phyloP scores from a whole-genome alignment of 2,797 vertebrate genomes.

The Rhinoraja longicauda region DNA sequence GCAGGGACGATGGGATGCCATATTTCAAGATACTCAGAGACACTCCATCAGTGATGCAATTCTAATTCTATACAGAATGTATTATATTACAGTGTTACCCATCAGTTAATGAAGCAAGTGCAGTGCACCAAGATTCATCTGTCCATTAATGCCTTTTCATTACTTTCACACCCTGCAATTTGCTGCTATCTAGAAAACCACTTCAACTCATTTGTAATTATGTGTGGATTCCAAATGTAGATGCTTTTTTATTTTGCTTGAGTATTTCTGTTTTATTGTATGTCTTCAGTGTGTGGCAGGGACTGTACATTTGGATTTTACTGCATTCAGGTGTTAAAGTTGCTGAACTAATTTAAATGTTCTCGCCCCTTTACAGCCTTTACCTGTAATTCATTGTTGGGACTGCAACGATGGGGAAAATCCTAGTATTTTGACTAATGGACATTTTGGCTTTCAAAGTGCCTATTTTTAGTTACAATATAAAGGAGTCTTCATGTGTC shows the following conservation, averaged over 20 bases:
- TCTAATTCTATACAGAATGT: constrained; percentile 35
- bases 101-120: constrained; percentile 18
- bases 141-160: constrained; percentile 22
- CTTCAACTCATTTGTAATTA: constrained; percentile 12
- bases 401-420: neutral
- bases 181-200: constrained; percentile 36
- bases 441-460: constrained; percentile 9
- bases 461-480: neutral
- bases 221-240: constrained; percentile 29
- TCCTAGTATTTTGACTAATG: neutral
- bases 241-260: neutral
- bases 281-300: neutral
- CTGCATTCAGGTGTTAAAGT: constrained; percentile 26
- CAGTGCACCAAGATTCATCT: constrained; percentile 29
- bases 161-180: constrained; percentile 20
- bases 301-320: constrained; percentile 11
- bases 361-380: neutral
- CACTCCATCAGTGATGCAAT: constrained; percentile 11
- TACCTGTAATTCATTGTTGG: neutral
- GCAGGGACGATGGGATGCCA: constrained; percentile 17
- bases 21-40: constrained; percentile 23
- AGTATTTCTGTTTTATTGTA: constrained; percentile 9
- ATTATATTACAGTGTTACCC: constrained; percentile 32
- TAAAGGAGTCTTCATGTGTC: neutral
- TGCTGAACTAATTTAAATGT: neutral